Base-by-base conservation (phyloP, 2,888 invertebrate genomes). In the Dolichopus griseipennis region DNA sequence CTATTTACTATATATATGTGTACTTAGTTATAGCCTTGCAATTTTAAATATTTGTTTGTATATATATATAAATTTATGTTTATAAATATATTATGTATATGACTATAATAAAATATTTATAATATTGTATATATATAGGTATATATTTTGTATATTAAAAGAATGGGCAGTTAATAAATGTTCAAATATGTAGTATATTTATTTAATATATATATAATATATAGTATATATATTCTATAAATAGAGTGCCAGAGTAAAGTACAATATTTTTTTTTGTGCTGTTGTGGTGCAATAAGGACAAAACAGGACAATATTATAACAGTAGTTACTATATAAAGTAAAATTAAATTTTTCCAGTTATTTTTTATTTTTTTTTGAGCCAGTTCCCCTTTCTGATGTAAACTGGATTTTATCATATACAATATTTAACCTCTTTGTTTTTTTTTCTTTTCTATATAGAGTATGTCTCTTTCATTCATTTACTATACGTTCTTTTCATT, bases 261-360 rank as follows among this genome's bases (percentile, higher is more conserved):
- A 27, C 2, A n/a, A 52, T 18, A 52, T 18, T 37, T 52, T 52
- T 52, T 27, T 27, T 27, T 27, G 2, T 27, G 27, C 5, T 27
- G 27, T 27, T 52, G 52, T 52, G 52, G 52, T 52, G 52, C 52
- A 52, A 27, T 52, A 52, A 52, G 52, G 52, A 52, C 52, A 52
- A 27, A 27, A 18, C 52, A 15, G 52, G 52, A 52, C 27, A 27
- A 27, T 27, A 27, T 27, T 27, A 27, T 27, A 27, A 27, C 27
- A 27, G 6, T 52, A 6, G 52, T 52, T 12, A 12, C 52, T 18
- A 52, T 18, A 52, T 18, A 52, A 52, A 52, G 2, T 27, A 52
- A 18, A 52, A 52, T 15, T 52, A 52, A 10, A 52, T 12, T 12
- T 6, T 52, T n/a, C n/a, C n/a, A n/a, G n/a, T n/a, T n/a, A n/a